Base-by-base conservation (phyloP, 1,140 invertebrate genomes). In the Drosophila bocki region DNA sequence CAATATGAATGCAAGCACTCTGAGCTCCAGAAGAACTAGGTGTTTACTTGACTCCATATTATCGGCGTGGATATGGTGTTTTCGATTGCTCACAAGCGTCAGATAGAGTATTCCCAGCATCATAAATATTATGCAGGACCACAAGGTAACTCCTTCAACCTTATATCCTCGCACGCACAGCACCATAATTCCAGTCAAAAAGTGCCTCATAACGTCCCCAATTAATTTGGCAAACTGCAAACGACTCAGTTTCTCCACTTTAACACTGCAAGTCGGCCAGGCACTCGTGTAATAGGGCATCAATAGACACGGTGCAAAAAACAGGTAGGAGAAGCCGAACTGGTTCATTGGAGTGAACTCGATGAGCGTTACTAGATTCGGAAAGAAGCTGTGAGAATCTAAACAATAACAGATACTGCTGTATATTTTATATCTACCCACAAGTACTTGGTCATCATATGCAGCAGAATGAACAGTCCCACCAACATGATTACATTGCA, bases 381-480 rank as follows among this genome's bases (percentile, higher is more conserved):
- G 82, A 54, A 82, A 11, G 6, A 81, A 70, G 17, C 82, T 82
- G 22, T 0, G 15, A 35, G 0, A 15, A 29, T 8, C 8, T 19
- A 7, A 48, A 6, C 0, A n/a, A 33, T 50, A 12, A 17, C 7
- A 33, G 7, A 0, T 8, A 56, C 9, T 26, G 9, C 7, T 6
- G 9, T 51, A 1, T 8, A 15, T 22, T 3, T 15, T 19, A 5
- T 1, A n/a, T 11, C 17, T 22, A 86, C 82, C 61, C 26, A 85
- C 82, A 85, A 86, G n/a, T 82, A 82, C 26, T 78, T 86, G 4
- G 48, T 37, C 17, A 82, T 19, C 60, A 82, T 50, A 33, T 61
- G 56, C 2, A 61, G 15, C 8, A 68, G 0, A 3, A 12, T 13
- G 15, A 42, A 63, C 0, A 50, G 3, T 0, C 3, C 3, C 8